Conservation (phyloP, 35 echinoderm and acorn worm genomes). For the Amphiura filiformis region DNA sequence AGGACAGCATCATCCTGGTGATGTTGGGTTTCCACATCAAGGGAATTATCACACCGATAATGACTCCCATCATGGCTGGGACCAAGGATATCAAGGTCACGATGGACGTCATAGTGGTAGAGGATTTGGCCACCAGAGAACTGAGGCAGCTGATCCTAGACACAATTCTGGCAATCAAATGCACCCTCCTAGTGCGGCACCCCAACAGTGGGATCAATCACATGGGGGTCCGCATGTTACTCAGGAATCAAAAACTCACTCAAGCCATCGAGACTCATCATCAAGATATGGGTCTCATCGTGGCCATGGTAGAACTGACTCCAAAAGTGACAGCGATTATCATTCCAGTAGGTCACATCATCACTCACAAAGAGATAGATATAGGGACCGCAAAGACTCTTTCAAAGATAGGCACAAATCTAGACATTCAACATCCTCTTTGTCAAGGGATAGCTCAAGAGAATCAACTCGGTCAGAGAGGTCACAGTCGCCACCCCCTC, state of each 20-base stretch:
- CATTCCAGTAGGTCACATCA: neutral
- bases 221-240: neutral
- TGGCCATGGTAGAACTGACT: neutral
- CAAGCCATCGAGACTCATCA: neutral
- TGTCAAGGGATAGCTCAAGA: neutral
- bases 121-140: slow-evolving; percentile 20
- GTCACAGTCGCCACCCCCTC: neutral
- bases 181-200: slow-evolving; percentile 7
- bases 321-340: neutral
- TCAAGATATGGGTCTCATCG: neutral
- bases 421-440: neutral
- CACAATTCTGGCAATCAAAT: slow-evolving; percentile 9
- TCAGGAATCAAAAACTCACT: neutral
- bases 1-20: neutral
- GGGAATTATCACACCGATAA: neutral
- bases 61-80: neutral
- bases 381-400: slow-evolving; percentile 2
- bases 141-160: neutral
- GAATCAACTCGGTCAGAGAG: neutral
- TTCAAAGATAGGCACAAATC: neutral
- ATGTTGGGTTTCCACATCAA: neutral
- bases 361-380: slow-evolving; percentile 1
- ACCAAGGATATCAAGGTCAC: neutral
- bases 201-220: neutral
- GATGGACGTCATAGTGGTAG: neutral